Evolutionary conservation across 64 coral and sea anemone genomes (phyloP).

Genomic region (Stichodactyla helianthus): DNA sequence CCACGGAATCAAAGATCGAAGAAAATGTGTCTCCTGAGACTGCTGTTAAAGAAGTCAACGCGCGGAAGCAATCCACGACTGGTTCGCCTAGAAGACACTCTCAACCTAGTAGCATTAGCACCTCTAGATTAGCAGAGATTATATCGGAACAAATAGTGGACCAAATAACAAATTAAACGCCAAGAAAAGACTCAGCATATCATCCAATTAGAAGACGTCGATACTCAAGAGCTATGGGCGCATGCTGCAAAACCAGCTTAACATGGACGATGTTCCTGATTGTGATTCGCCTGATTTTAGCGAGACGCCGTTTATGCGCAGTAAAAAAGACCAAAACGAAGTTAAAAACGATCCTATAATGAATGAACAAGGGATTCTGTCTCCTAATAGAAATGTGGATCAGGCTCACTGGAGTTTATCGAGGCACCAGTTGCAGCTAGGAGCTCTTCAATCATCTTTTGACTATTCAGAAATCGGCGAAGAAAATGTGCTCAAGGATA

Average conservation of each 20-base stretch:
- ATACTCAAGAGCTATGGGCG: slow-evolving; percentile 27
- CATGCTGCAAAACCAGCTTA: slow-evolving; percentile 37
- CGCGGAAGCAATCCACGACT: background rate
- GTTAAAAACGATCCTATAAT: background rate
- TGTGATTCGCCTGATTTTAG: slow-evolving; percentile 46
- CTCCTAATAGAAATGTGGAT: background rate
- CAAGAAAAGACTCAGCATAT: background rate
- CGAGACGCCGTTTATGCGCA: slow-evolving; percentile 31
- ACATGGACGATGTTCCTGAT: slow-evolving; percentile 10
- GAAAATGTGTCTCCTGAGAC: background rate
- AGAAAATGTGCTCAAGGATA: background rate
- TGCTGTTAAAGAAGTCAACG: background rate
- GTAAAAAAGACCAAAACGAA: background rate
- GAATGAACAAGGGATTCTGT: background rate
- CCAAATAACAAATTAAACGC: slow-evolving; percentile 22
- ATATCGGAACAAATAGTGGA: slow-evolving; percentile 28
- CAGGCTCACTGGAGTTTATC: background rate
- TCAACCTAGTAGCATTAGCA: background rate
- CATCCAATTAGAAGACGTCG: slow-evolving; percentile 42
- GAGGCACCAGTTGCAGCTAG: background rate
- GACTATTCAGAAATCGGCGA: slow-evolving; percentile 11
- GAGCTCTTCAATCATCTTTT: background rate
- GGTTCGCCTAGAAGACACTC: background rate
- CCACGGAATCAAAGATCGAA: background rate
- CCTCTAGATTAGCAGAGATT: background rate